These are phyloP conservation scores for Cantharis rufa DNA, from an alignment of 2,888 invertebrate genomes.

Conservation along the genomic window DNA sequence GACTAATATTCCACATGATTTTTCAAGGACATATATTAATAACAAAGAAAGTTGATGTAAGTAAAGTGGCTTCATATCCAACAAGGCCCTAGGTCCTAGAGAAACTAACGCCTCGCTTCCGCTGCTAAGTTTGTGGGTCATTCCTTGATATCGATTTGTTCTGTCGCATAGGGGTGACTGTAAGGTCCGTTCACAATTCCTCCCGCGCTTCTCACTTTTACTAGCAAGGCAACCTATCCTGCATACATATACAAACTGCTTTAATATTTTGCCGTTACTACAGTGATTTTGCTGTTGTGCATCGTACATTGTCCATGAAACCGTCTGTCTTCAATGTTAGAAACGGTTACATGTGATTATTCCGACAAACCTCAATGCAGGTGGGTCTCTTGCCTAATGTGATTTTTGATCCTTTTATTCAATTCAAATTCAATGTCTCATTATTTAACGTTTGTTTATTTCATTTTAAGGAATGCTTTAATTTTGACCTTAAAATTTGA, in stretches of 20 bases:
- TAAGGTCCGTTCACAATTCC: constrained; percentile 49
- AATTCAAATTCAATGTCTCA: constrained; percentile 7
- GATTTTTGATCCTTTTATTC: constrained; percentile 20
- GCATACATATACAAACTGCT: constrained; percentile 41
- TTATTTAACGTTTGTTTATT: constrained; percentile 25
- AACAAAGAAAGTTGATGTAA: constrained; percentile 56
- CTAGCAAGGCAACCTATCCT: constrained; percentile 35
- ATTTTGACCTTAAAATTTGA: not conserved
- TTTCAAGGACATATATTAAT: constrained; percentile 53
- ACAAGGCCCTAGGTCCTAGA: constrained; percentile 26
- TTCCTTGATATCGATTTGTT: constrained; percentile 54
- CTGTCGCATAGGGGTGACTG: constrained; percentile 55
- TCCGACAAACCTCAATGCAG: constrained; percentile 50
- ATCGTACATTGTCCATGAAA: constrained; percentile 44
- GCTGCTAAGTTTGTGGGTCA: constrained; percentile 51
- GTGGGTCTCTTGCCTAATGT: constrained; percentile 39
- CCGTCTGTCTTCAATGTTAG: constrained; percentile 48
- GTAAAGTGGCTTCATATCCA: constrained; percentile 42
- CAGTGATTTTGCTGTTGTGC: constrained; percentile 43
- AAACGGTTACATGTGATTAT: constrained; percentile 49
- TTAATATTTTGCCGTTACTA: constrained; percentile 42
- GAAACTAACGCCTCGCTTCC: constrained; percentile 32
- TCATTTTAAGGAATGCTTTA: constrained; percentile 3
- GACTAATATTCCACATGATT: constrained; percentile 54
- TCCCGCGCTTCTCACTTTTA: constrained; percentile 40